Evolutionary conservation across 2,888 invertebrate species (phyloP).

Genomic region (Apamea epomidion): DNA sequence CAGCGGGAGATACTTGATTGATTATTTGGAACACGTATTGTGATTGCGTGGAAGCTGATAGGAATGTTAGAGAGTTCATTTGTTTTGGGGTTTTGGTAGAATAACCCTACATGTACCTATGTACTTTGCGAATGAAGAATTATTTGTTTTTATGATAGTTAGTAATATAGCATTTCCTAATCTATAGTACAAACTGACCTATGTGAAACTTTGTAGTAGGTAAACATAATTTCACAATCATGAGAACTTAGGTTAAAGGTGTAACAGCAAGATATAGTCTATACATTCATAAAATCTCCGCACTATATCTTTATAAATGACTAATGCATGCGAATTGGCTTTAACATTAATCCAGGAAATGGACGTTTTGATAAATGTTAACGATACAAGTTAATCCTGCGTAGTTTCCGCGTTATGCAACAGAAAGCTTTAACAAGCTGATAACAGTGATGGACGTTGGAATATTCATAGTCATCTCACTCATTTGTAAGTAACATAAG

Average conservation of each 20-base stretch:
- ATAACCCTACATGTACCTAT: neutral
- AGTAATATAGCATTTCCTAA: neutral
- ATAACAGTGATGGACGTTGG: constrained; percentile 41
- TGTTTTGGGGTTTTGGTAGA: constrained; percentile 8
- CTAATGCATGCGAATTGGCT: constrained; percentile 45
- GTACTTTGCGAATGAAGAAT: neutral
- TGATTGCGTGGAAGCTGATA: constrained; percentile 14
- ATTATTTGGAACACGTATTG: constrained; percentile 53
- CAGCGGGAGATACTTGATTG: constrained; percentile 53
- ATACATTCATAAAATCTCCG: constrained; percentile 21
- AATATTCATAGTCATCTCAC: constrained; percentile 37
- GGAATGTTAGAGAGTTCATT: constrained; percentile 37
- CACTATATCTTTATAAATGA: constrained; percentile 20
- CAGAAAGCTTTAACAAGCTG: constrained; percentile 50
- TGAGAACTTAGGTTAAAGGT: constrained; percentile 21
- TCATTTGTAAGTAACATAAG: neutral
- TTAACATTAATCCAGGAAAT: constrained; percentile 59
- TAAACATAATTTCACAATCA: constrained; percentile 14
- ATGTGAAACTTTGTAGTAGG: neutral
- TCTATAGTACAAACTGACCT: neutral
- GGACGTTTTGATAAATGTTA: constrained; percentile 56
- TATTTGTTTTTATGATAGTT: neutral
- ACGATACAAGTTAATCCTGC: constrained; percentile 57
- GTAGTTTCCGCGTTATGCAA: constrained; percentile 59
- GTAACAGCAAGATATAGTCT: neutral